Evolutionary conservation across 23 tunicate species (phyloP).

Genomic region (Ciona savignyi): DNA sequence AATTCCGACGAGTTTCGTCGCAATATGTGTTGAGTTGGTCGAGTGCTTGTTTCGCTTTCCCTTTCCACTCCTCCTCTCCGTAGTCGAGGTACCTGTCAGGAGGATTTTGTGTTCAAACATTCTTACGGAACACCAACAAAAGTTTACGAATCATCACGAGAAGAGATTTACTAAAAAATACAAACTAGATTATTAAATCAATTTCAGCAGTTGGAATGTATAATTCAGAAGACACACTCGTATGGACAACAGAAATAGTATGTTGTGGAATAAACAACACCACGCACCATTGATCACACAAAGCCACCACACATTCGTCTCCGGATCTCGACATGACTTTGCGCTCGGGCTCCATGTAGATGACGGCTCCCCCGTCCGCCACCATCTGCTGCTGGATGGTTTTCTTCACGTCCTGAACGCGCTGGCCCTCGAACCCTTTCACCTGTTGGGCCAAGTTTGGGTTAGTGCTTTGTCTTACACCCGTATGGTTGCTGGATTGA

Average conservation of each 20-base stretch:
- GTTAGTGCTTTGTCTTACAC: no score
- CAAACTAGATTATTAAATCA: no score
- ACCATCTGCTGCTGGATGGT: constrained; percentile 59
- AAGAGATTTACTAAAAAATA: no score
- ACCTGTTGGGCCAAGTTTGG: constrained; percentile 39
- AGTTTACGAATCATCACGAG: no score
- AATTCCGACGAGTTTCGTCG: constrained; percentile 84
- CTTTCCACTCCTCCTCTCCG: constrained; percentile 93
- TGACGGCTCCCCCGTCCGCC: constrained; percentile 50
- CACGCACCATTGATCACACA: constrained; percentile 97
- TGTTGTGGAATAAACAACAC: no score
- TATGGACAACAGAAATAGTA: no score
- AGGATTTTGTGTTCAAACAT: not conserved
- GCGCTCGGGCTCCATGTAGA: constrained; percentile 92
- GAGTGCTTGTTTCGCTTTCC: constrained; percentile 35
- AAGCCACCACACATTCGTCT: constrained; percentile 97
- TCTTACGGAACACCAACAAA: not conserved
- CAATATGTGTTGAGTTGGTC: constrained; percentile 64
- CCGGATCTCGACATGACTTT: constrained; percentile 91
- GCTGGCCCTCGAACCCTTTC: constrained; percentile 67
- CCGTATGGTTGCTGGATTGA: no score
- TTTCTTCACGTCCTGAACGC: constrained; percentile 89
- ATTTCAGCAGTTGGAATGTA: no score
- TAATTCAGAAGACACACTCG: no score
- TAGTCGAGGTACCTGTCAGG: constrained; percentile 81